These are phyloP conservation scores for Silurus asotus DNA, from an alignment of 2,113 vertebrate species.

Conservation along the genomic window DNA sequence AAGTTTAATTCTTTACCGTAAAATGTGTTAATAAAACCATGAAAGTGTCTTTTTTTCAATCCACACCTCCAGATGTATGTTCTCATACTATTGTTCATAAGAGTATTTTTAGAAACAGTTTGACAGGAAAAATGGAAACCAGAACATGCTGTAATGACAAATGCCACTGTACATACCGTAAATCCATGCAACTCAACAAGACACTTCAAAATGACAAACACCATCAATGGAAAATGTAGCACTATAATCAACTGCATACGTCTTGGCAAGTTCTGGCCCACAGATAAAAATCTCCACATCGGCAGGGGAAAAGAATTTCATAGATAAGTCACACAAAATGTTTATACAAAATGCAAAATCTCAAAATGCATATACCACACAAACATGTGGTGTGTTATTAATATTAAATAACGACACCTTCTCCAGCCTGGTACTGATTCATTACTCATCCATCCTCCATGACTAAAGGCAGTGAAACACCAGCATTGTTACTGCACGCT, in stretches of 20 bases:
- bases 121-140: conserved; percentile 55
- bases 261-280: conserved; percentile 57
- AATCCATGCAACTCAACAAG: conserved; percentile 57
- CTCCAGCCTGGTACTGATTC: conserved; percentile 28
- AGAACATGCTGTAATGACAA: conserved; percentile 60
- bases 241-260: conserved; percentile 66
- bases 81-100: background rate
- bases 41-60: background rate
- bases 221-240: conserved; percentile 56
- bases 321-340: background rate
- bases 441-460: conserved; percentile 37
- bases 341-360: background rate
- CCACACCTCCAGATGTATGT: background rate
- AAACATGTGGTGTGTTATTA: conserved; percentile 2
- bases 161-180: conserved; percentile 57
- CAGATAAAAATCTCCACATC: conserved; percentile 61
- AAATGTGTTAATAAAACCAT: background rate
- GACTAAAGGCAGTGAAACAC: conserved; percentile 39
- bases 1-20: background rate
- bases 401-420: conserved; percentile 20
- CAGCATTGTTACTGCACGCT: conserved; percentile 41
- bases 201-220: conserved; percentile 61
- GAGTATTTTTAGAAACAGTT: conserved; percentile 45
- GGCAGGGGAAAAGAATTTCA: conserved; percentile 2
- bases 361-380: background rate